Conservation (phyloP, 2,888 invertebrate species). For the Chrysina gloriosa region DNA sequence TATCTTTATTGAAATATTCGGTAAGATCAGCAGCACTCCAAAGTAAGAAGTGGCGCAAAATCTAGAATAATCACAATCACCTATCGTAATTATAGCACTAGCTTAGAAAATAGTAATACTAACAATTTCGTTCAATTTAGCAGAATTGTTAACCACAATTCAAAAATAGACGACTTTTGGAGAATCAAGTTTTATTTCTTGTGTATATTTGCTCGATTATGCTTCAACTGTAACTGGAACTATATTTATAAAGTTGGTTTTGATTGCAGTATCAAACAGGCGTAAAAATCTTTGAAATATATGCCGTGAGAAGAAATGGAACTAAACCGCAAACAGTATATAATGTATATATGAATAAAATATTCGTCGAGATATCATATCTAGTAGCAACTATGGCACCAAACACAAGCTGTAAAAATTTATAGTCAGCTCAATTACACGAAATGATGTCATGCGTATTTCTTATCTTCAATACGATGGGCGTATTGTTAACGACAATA, state of each 20-base stretch:
- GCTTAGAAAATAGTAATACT: too few species aligned
- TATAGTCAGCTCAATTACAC: conserved; percentile 31
- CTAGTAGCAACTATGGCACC: conserved; percentile 3
- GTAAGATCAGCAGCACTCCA: too few species aligned
- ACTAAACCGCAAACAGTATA: conserved; percentile 26
- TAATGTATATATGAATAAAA: conserved; percentile 6
- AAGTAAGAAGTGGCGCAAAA: too few species aligned
- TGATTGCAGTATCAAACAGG: conserved; percentile 17
- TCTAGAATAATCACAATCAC: too few species aligned
- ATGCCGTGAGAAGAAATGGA: conserved; percentile 7
- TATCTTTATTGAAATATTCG: too few species aligned
- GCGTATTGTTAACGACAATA: conserved; percentile 9
- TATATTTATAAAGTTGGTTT: background rate
- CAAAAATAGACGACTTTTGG: too few species aligned
- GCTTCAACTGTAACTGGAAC: background rate
- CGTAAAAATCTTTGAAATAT: conserved; percentile 9
- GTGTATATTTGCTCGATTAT: background rate
- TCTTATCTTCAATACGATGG: conserved; percentile 19
- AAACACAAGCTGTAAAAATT: background rate
- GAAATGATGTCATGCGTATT: conserved; percentile 23
- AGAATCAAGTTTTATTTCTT: too few species aligned
- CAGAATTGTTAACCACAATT: too few species aligned
- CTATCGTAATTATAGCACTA: too few species aligned
- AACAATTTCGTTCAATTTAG: too few species aligned
- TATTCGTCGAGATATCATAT: conserved; percentile 29